Evolutionary conservation across 2,888 invertebrate species (phyloP), one percentile per base, ranked within the genome.

Genomic region (Plemyria rubiginata): DNA sequence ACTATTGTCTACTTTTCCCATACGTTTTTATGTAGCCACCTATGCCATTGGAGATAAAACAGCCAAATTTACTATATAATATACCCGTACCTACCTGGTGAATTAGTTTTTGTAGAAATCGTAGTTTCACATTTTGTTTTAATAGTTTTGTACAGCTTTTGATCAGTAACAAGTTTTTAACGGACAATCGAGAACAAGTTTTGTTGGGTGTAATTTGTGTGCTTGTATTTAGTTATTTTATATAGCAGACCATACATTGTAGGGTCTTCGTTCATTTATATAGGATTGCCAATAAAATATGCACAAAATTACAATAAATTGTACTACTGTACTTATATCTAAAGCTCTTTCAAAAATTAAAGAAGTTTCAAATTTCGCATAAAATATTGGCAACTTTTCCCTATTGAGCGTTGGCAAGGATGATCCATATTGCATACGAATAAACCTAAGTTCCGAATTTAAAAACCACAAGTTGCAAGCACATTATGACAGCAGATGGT

Each of bases 1-100:
- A 65, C 65, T 60, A 65, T 65, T 65, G 65, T 65, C 50, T 61
- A 13, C 46, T 54, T 51, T 65, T 65, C 65, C 57, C 65, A 61
- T 54, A 57, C 50, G 22, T 57, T 65, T 60, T 50, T 45, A 11
- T 45, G 45, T 16, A 32, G 8, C 36, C 2, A 38, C 36, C 36
- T 32, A 32, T 32, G 7, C 8, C 9, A 38, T 13, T 45, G 16
- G 54, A 60, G 55, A 60, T 60, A 58, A 57, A 57, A 57, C 50
- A 48, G 48, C 65, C 48, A 22, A 59, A 63, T 59, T 48, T 52
- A 52, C 15, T 16, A 16, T n/a, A n/a, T 8, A 41, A 51, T 22
- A 22, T 22, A 22, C n/a, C n/a, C 3, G 22, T 22, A 22, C 22
- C 22, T 22, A 22, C 22, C 50, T 54, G 50, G 43, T 12, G 50